phyloP scores from a whole-genome alignment of 2,888 invertebrate genomes.

The Philonicus albiceps region DNA sequence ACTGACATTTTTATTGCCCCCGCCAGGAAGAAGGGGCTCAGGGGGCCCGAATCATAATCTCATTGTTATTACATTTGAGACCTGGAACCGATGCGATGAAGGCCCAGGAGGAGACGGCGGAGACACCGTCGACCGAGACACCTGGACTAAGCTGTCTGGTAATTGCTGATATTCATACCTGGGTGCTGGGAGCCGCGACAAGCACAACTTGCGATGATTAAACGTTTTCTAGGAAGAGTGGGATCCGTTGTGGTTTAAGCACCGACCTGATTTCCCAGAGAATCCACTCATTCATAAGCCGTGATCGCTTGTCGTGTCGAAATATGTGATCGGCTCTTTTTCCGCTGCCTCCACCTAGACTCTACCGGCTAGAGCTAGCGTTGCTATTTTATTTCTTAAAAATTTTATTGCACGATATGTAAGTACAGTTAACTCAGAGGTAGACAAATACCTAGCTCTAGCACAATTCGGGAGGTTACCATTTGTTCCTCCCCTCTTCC shows the following conservation, averaged over 20 bases:
- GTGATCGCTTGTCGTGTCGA: constrained; percentile 18
- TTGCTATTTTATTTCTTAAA: constrained; percentile 11
- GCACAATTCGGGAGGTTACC: not conserved
- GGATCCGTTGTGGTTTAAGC: constrained; percentile 20
- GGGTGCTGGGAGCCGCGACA: constrained; percentile 7
- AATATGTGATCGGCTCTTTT: constrained; percentile 4
- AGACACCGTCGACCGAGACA: not conserved
- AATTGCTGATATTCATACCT: constrained; percentile 27
- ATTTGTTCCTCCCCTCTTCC: not conserved
- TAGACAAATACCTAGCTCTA: not conserved
- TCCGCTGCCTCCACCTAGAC: not conserved
- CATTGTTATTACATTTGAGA: constrained; percentile 23
- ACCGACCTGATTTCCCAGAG: constrained; percentile 36
- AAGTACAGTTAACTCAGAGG: constrained; percentile 9
- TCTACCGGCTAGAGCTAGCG: not conserved
- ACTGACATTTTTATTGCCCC: constrained; percentile 29
- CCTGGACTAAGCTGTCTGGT: constrained; percentile 23
- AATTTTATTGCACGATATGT: constrained; percentile 18
- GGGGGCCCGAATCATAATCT: not conserved
- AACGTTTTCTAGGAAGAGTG: constrained; percentile 29
- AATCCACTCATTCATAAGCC: constrained; percentile 33
- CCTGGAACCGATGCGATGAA: not conserved
- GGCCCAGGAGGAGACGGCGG: not conserved
- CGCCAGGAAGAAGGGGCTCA: not conserved
- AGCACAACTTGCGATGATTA: constrained; percentile 30